Base-by-base conservation (phyloP, 2,888 invertebrate species). In the Cephus pygmeus region DNA sequence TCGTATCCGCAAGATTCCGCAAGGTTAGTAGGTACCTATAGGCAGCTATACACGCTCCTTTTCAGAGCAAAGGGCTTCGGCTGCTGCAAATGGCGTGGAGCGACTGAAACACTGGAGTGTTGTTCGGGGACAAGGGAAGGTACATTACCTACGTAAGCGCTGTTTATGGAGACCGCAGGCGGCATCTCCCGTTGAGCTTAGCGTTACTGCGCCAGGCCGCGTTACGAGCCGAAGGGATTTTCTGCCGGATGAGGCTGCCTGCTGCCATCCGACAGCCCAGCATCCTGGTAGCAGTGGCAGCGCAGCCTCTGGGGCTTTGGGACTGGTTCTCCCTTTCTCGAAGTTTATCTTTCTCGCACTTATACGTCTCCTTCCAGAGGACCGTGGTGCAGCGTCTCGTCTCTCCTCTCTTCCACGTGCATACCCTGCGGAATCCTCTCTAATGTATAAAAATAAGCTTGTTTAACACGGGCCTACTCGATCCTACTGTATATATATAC, bases 131-230 rank as follows among this genome's bases (percentile, higher is more conserved):
- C 35, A n/a, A 74, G 74, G 74, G 35, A 34, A 33, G 34, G 35
- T 34, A 79, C 81, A 85, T 83, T 82, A 84, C 83, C 81, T 73
- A 79, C 83, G 86, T 89, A 89, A 90, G 89, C 88, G 88, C 88
- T 90, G 90, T 90, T 90, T 90, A 90, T 90, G 90, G 89, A 90
- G 88, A 89, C 88, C 89, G 84, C 90, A 88, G 88, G 88, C 89
- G 89, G 90, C 89, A 88, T 89, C 89, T 88, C 86, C 87, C 74
- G 87, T 86, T 84, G 87, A 88, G 90, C 90, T 90, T 89, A 89
- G 83, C 88, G 87, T 87, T 88, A 87, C 87, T 86, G 85, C 85
- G 79, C 85, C 81, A 78, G 82, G 86, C 83, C 88, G 81, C 86
- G 78, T 89, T 88, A 88, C 89, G 88, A 87, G 85, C 84, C 84